A percentile compares a stretch with the other conserved stretches of the same genome.
These are phyloP conservation scores for Pseudolaguvia tuberculata DNA, from an alignment of 2,113 vertebrate species.

Conservation along the genomic window DNA sequence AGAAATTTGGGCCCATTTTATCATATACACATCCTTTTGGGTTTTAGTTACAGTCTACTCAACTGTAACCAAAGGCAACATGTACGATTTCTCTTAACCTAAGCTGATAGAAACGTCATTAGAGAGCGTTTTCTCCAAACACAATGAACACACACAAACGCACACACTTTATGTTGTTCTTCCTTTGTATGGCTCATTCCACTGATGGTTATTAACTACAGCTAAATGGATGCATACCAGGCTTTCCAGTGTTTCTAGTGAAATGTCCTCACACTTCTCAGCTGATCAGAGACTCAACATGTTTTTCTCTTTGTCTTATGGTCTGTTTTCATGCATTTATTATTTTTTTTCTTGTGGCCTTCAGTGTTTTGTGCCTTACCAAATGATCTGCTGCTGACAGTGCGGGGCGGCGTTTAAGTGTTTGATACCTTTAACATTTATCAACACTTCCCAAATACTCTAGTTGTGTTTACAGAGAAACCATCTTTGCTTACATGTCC, in stretches of 20 bases:
- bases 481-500: constrained; percentile 86
- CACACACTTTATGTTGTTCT: too few species aligned
- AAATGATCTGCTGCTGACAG: constrained; percentile 81
- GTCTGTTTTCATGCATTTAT: constrained; percentile 50
- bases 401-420: too few species aligned
- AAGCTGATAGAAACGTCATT: too few species aligned
- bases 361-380: constrained; percentile 80
- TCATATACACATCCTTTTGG: too few species aligned
- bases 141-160: too few species aligned
- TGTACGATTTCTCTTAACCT: too few species aligned
- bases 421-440: neutral
- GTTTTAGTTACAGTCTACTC: too few species aligned
- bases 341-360: constrained; percentile 54
- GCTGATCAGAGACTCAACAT: neutral
- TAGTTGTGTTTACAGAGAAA: constrained; percentile 98
- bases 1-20: too few species aligned
- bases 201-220: neutral
- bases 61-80: too few species aligned
- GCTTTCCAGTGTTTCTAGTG: neutral
- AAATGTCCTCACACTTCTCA: neutral
- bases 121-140: too few species aligned
- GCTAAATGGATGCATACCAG: neutral
- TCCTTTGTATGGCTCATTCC: neutral
- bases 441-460: constrained; percentile 56
- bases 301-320: constrained; percentile 1